Conservation (phyloP, 1,140 invertebrate species). For the Philotrypesis tridentata region DNA sequence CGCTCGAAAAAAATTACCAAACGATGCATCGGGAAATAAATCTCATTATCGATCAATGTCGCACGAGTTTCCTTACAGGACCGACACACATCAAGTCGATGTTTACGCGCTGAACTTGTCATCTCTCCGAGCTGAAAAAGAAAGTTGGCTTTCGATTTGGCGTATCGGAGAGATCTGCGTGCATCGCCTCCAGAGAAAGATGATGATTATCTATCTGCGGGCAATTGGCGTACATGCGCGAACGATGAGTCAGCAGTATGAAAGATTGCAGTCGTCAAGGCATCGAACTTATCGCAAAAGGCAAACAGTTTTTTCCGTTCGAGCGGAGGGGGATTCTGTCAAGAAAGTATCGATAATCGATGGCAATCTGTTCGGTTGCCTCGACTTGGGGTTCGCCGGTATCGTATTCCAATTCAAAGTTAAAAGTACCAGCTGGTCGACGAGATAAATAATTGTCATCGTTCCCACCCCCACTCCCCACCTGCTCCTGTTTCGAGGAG, state of each 20-base stretch:
- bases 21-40: no score
- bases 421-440: slow-evolving; percentile 18
- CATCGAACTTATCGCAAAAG: slow-evolving; percentile 18
- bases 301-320: slow-evolving; percentile 27
- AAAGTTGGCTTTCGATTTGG: no score
- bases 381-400: neutral
- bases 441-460: slow-evolving; percentile 18
- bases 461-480: neutral
- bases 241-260: slow-evolving; percentile 5
- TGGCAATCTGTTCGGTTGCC: slow-evolving; percentile 12
- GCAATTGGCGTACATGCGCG: neutral
- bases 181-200: neutral
- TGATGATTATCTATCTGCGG: neutral
- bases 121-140: no score
- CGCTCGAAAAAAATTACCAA: no score
- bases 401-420: slow-evolving; percentile 31
- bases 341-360: slow-evolving; percentile 29
- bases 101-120: no score
- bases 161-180: no score
- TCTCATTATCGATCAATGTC: no score
- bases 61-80: no score
- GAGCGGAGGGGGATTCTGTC: neutral
- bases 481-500: neutral
- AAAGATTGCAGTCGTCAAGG: slow-evolving; percentile 24
- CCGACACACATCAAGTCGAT: no score